A percentile compares a stretch with the other conserved stretches of the same genome.
phyloP scores from a whole-genome alignment of 2,797 vertebrate genomes.

The Tapirus indicus region DNA sequence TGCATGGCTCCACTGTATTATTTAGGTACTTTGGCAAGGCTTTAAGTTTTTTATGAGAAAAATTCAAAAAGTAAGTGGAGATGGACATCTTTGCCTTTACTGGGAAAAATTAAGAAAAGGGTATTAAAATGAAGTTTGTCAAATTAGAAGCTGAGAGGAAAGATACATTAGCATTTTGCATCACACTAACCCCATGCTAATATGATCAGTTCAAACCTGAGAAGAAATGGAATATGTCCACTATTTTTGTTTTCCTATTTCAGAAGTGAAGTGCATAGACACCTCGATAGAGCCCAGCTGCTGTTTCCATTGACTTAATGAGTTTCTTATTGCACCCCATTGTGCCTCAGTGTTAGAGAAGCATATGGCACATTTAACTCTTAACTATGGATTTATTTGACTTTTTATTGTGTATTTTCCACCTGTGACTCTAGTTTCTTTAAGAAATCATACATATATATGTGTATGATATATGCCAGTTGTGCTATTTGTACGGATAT shows the following conservation, averaged over 20 bases:
- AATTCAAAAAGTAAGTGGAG: background rate
- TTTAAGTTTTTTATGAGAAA: conserved; percentile 41
- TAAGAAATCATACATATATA: background rate
- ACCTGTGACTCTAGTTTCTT: conserved; percentile 26
- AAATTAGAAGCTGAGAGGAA: background rate
- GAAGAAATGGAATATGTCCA: conserved; percentile 31
- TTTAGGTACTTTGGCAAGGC: conserved; percentile 27
- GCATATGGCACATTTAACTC: conserved; percentile 74
- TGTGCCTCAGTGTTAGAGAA: conserved; percentile 65
- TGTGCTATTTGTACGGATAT: background rate
- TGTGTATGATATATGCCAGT: background rate
- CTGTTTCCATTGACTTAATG: conserved; percentile 67
- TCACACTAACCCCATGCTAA: background rate
- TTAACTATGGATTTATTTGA: conserved; percentile 60
- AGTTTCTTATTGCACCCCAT: conserved; percentile 67
- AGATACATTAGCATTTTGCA: background rate
- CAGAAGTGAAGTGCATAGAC: conserved; percentile 56
- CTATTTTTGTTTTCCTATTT: conserved; percentile 54
- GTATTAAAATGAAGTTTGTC: conserved; percentile 40
- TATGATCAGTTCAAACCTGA: background rate
- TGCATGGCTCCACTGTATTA: background rate
- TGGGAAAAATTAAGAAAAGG: conserved; percentile 15
- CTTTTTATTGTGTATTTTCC: conserved; percentile 50
- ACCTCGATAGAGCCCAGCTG: conserved; percentile 61
- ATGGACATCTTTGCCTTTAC: background rate